Evolutionary conservation across 2,113 vertebrate species (phyloP).

Genomic region (Dryoscopus gambensis): DNA sequence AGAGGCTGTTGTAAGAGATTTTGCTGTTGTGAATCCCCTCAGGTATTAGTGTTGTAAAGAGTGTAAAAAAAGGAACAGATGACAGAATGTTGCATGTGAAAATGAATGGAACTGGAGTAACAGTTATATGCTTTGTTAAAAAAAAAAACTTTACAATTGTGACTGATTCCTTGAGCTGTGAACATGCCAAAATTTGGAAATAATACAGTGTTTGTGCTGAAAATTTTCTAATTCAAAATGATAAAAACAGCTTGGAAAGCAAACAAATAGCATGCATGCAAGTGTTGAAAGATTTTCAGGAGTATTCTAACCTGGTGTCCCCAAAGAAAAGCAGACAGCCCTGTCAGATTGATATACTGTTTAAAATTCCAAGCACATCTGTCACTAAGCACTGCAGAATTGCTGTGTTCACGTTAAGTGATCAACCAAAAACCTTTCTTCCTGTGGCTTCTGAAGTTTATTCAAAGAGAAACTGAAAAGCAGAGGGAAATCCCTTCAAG

Average conservation of each 20-base stretch:
- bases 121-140: not conserved
- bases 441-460: not conserved
- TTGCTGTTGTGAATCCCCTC: not conserved
- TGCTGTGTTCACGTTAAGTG: constrained; percentile 12
- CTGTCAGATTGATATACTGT: not conserved
- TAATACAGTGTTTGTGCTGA: not conserved
- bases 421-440: constrained; percentile 14
- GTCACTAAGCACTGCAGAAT: not conserved
- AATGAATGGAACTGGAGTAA: not conserved
- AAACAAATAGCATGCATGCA: not conserved
- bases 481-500: constrained; percentile 33
- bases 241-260: not conserved
- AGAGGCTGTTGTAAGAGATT: not conserved
- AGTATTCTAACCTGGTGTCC: not conserved
- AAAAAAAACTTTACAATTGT: not conserved
- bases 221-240: not conserved
- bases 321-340: not conserved
- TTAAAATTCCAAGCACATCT: constrained; percentile 15
- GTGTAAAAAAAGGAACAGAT: not conserved
- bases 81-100: not conserved
- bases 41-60: not conserved
- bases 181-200: not conserved
- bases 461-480: constrained; percentile 29
- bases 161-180: not conserved
- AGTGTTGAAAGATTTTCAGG: not conserved